phyloP scores from a whole-genome alignment of 2,888 invertebrate genomes.

The Platycnemis pennipes region DNA sequence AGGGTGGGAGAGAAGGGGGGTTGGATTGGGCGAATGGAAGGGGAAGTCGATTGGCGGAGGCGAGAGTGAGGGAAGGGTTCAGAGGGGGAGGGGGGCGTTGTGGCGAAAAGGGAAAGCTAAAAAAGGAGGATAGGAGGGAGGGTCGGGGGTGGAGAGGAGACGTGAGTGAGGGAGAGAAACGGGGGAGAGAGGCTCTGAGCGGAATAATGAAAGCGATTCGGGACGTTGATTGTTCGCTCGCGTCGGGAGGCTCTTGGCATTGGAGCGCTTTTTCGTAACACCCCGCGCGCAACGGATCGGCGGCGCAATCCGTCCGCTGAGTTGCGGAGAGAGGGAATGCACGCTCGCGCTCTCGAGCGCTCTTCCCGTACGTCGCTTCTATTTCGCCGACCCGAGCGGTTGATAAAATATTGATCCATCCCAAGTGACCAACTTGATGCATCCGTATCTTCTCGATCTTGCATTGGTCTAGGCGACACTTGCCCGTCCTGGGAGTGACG shows the following conservation, averaged over 20 bases:
- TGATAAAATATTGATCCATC: too few relatives aligned
- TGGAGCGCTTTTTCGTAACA: constrained; percentile 18
- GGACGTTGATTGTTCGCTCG: constrained; percentile 16
- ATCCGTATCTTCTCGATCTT: too few relatives aligned
- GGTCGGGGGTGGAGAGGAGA: background rate
- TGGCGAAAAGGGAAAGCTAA: background rate
- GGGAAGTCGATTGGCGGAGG: background rate
- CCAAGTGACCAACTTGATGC: too few relatives aligned
- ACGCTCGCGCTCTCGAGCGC: too few relatives aligned
- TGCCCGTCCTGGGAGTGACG: too few relatives aligned
- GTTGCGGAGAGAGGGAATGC: background rate
- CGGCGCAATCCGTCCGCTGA: constrained; percentile 12
- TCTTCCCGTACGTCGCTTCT: too few relatives aligned
- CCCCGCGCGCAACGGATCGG: background rate
- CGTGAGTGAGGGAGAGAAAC: background rate
- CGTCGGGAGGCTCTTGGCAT: background rate
- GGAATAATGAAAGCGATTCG: constrained; percentile 8
- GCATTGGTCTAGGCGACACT: too few relatives aligned
- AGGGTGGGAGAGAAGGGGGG: background rate
- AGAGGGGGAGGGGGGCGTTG: background rate
- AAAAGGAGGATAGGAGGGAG: background rate
- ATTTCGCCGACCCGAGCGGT: too few relatives aligned
- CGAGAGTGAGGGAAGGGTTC: background rate
- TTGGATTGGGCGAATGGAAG: background rate
- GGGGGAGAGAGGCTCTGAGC: background rate